Percentiles rank a stretch among this genome's conserved stretches.
Conservation (phyloP, 2,113 vertebrate species). For the Brienomyrus longianalis region DNA sequence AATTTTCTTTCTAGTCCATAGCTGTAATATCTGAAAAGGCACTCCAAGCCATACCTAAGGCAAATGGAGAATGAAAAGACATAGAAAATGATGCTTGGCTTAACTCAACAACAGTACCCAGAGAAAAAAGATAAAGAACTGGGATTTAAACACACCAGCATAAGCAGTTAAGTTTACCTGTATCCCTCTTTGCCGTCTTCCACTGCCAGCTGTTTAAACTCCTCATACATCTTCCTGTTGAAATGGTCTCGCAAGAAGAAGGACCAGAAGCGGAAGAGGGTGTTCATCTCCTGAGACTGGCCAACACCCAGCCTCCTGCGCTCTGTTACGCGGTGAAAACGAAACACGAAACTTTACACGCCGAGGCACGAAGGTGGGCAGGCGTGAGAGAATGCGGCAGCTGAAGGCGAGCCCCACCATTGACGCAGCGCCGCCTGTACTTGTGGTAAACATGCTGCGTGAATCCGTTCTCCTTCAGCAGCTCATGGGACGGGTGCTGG, state of each 20-base stretch:
- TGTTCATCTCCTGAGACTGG: constrained; percentile 97
- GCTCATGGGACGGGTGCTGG: constrained; percentile 90
- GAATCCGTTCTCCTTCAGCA: constrained; percentile 89
- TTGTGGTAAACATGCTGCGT: constrained; percentile 94
- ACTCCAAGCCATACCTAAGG: constrained; percentile 88
- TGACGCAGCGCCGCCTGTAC: constrained; percentile 79
- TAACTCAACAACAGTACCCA: neutral
- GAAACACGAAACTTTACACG: neutral
- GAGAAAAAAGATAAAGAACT: neutral
- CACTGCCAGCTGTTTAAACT: constrained; percentile 81
- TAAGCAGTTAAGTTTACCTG: constrained; percentile 60
- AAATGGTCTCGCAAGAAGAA: constrained; percentile 97
- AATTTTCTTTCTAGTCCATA: constrained; percentile 94
- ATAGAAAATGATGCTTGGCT: neutral
- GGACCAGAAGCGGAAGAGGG: constrained; percentile 96
- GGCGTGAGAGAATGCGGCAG: neutral
- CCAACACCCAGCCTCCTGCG: constrained; percentile 87
- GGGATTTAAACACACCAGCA: neutral
- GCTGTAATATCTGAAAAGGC: constrained; percentile 95
- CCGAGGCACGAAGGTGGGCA: neutral
- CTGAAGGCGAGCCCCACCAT: constrained; percentile 55
- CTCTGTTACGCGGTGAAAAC: constrained; percentile 57
- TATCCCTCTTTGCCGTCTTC: constrained; percentile 91
- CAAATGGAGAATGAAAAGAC: neutral
- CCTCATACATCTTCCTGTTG: constrained; percentile 95